Evolutionary conservation across 2,888 invertebrate genomes (phyloP).

Genomic region (Acanthosepion lycidas): DNA sequence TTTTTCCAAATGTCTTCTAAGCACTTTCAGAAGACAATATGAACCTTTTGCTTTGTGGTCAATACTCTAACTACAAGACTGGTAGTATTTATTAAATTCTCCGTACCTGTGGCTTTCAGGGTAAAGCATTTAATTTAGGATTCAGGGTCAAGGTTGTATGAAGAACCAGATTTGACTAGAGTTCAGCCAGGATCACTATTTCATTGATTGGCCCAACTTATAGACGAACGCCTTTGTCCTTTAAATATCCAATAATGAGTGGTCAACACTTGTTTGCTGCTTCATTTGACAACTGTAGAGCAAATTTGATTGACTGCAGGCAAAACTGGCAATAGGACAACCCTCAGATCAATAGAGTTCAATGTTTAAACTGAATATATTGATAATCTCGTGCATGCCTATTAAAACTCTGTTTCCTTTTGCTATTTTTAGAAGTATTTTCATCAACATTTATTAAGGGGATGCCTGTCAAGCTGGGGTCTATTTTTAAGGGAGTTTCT

Average conservation of each 20-base stretch:
- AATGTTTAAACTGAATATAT: neutral
- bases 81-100: neutral
- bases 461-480: too few relatives aligned
- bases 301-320: neutral
- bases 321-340: neutral
- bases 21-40: too few relatives aligned
- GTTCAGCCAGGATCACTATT: neutral
- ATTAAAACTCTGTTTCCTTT: neutral
- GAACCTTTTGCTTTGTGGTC: neutral
- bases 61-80: neutral
- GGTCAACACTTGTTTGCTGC: neutral
- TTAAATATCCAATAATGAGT: constrained; percentile 9
- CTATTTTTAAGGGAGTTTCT: too few relatives aligned
- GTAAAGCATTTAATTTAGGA: neutral
- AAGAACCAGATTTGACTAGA: neutral
- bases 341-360: neutral
- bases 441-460: too few relatives aligned
- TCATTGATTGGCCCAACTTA: neutral
- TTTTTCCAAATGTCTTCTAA: too few relatives aligned
- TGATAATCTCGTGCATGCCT: neutral
- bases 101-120: neutral
- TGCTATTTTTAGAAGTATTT: too few relatives aligned
- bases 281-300: neutral
- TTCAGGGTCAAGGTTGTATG: neutral
- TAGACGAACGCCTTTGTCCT: neutral